Percentiles rank a stretch among this genome's conserved stretches.
These are phyloP conservation scores for Drosophila kambysellisi DNA, from an alignment of 2,888 invertebrate genomes.

Conservation along the genomic window DNA sequence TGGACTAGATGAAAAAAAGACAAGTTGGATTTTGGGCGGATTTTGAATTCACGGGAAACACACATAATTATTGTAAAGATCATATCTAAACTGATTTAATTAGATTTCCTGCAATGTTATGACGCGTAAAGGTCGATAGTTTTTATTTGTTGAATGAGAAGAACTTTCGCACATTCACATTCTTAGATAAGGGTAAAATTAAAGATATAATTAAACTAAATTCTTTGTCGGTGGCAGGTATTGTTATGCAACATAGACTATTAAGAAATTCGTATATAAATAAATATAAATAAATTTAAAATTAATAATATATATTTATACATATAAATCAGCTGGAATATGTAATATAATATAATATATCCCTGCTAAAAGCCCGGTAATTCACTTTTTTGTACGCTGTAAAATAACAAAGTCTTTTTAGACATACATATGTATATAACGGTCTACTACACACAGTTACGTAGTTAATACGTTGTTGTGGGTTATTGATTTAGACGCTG, in stretches of 20 bases:
- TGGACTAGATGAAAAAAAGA: conserved; percentile 1
- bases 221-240: not conserved
- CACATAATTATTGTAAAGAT: not conserved
- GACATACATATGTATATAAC: not conserved
- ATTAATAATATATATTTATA: not conserved
- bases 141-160: not conserved
- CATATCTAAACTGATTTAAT: not conserved
- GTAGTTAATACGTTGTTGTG: conserved; percentile 14
- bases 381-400: not conserved
- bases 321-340: not conserved
- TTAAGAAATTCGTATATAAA: not conserved
- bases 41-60: not conserved
- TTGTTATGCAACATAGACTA: not conserved
- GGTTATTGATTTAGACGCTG: conserved; percentile 6
- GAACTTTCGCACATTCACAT: not conserved
- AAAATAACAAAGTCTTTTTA: not conserved
- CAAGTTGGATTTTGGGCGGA: not conserved
- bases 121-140: not conserved
- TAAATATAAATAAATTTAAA: not conserved
- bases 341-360: not conserved
- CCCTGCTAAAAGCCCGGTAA: too few species aligned
- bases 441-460: not conserved
- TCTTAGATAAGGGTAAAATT: not conserved
- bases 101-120: not conserved
- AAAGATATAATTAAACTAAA: not conserved